These are phyloP conservation scores for Callithrix jacchus DNA, from an alignment of 2,113 vertebrate species.

Conservation along the genomic window DNA sequence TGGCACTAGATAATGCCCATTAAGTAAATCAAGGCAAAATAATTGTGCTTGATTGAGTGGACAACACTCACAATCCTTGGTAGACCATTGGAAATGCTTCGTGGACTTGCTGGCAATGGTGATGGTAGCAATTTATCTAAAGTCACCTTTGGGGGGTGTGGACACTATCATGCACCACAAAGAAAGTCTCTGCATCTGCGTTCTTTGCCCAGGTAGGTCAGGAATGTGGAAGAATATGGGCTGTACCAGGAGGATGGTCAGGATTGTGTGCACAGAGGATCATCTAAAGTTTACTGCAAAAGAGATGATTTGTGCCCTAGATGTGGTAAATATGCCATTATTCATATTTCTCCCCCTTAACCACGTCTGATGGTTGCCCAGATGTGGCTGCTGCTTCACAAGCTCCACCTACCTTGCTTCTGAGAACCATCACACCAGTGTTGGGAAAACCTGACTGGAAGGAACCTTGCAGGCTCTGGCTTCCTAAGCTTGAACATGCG, in stretches of 20 bases:
- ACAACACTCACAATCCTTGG: fast-evolving
- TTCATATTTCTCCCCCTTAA: no score
- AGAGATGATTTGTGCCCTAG: neutral
- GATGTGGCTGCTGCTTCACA: fast-evolving
- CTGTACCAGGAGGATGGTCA: fast-evolving
- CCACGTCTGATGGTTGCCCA: neutral
- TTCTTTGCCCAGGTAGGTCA: no score
- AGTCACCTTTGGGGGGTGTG: neutral
- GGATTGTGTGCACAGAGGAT: fast-evolving
- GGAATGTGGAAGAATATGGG: neutral
- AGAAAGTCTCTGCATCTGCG: neutral
- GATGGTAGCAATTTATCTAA: neutral
- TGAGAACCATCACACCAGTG: neutral
- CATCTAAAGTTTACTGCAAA: neutral
- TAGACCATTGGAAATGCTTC: fast-evolving
- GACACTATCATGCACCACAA: fast-evolving
- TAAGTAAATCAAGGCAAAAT: neutral
- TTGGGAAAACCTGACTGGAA: fast-evolving
- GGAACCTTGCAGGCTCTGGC: fast-evolving
- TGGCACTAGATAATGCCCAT: no score
- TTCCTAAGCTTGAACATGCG: neutral
- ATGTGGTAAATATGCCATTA: fast-evolving
- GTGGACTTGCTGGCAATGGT: no score
- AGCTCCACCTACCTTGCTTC: neutral
- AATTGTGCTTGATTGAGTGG: no score